phyloP scores from a whole-genome alignment of 2,888 invertebrate genomes.

The Dermolepida albohirtum region DNA sequence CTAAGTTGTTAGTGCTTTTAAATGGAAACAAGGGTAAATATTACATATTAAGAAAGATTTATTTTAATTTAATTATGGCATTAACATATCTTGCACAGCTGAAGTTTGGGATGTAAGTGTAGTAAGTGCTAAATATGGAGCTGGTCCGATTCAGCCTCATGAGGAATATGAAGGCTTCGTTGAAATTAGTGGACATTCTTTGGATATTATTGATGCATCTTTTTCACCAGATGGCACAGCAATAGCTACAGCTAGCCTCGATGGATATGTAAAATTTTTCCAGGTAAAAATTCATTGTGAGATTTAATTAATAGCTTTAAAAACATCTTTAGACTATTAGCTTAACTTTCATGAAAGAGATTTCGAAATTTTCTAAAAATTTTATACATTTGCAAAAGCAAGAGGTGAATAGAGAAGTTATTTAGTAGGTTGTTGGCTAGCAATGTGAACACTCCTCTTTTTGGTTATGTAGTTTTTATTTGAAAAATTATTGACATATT shows the following conservation, averaged over 20 bases:
- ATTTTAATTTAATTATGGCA: background rate
- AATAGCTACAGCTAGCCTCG: slow-evolving; percentile 88
- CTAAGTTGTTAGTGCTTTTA: slow-evolving; percentile 83
- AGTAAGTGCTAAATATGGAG: slow-evolving; percentile 64
- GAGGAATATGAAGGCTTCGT: slow-evolving; percentile 65
- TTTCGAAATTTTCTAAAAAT: no score
- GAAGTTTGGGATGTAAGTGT: slow-evolving; percentile 70
- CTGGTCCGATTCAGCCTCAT: slow-evolving; percentile 62
- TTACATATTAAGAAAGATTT: background rate
- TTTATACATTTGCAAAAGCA: no score
- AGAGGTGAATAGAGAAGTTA: no score
- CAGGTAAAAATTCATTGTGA: slow-evolving; percentile 75
- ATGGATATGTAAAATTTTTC: slow-evolving; percentile 93
- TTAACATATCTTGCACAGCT: slow-evolving; percentile 57
- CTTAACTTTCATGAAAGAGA: no score
- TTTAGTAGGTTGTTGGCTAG: no score
- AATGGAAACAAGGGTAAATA: slow-evolving; percentile 75
- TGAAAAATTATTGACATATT: no score
- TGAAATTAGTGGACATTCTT: slow-evolving; percentile 71
- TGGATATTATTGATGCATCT: slow-evolving; percentile 84
- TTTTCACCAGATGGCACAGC: slow-evolving; percentile 96
- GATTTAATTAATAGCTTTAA: no score
- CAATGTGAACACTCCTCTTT: no score
- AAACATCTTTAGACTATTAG: no score
- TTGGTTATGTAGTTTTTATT: no score